Evolutionary conservation across 1,140 invertebrate genomes (phyloP).

Genomic region (Megalonaias nervosa): DNA sequence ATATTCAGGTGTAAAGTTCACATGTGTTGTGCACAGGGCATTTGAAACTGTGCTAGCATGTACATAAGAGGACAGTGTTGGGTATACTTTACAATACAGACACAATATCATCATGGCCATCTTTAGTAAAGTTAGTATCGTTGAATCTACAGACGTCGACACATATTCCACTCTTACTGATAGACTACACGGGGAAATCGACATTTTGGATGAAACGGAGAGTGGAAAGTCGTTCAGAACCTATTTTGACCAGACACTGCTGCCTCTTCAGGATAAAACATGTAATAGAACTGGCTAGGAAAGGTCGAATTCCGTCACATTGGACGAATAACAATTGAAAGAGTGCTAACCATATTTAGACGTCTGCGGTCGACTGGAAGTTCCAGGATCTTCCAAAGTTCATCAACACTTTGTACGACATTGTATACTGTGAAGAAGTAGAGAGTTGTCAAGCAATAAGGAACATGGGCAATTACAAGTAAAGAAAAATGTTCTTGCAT

Average conservation of each 20-base stretch:
- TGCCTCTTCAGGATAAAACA: background rate
- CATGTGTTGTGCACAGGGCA: slow-evolving; percentile 8
- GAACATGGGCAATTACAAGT: slow-evolving; percentile 18
- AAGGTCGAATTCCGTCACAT: background rate
- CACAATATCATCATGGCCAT: background rate
- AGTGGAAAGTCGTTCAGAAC: slow-evolving; percentile 4
- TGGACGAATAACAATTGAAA: slow-evolving; percentile 31
- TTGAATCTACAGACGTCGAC: background rate
- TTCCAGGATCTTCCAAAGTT: slow-evolving; percentile 9
- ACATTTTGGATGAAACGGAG: background rate
- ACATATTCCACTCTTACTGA: slow-evolving; percentile 1
- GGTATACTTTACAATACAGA: background rate
- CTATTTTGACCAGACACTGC: background rate
- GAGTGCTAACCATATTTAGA: slow-evolving; percentile 25
- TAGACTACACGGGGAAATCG: background rate
- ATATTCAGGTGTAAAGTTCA: background rate
- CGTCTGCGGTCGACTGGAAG: slow-evolving; percentile 17
- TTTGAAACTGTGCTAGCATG: background rate
- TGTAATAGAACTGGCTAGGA: background rate
- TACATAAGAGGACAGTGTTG: background rate
- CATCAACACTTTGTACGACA: slow-evolving; percentile 11
- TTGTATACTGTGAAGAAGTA: slow-evolving; percentile 13
- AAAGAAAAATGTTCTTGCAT: background rate
- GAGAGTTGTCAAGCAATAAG: slow-evolving; percentile 11
- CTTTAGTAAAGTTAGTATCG: background rate